Evolutionary conservation across 2,113 vertebrate species (phyloP).

Genomic region (Argyrosomus japonicus): DNA sequence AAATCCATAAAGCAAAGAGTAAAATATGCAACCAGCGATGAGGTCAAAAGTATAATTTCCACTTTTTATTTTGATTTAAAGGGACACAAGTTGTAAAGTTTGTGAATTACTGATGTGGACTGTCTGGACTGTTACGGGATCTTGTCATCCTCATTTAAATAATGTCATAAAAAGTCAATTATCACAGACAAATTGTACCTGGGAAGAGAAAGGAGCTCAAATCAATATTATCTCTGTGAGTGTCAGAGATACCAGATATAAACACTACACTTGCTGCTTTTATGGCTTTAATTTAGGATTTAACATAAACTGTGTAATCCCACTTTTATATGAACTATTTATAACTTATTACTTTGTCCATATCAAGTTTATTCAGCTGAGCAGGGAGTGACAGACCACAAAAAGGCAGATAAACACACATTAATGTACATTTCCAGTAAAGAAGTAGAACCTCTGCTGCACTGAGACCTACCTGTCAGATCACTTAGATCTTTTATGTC

Average conservation of each 20-base stretch:
- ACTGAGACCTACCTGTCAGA: constrained; percentile 28
- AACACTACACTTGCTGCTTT: neutral
- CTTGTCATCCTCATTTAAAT: neutral
- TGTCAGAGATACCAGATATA: neutral
- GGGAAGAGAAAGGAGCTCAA: neutral
- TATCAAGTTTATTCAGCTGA: neutral
- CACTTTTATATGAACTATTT: neutral
- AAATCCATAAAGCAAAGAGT: too few relatives aligned
- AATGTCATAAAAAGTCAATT: neutral
- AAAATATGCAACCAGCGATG: neutral
- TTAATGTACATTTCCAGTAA: too few relatives aligned
- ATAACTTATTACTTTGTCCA: too few relatives aligned
- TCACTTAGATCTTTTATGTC: neutral
- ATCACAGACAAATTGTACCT: neutral
- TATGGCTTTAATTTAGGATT: neutral
- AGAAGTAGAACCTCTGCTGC: neutral
- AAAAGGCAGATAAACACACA: neutral
- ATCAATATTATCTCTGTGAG: neutral
- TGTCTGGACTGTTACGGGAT: too few relatives aligned
- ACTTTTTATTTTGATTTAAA: neutral
- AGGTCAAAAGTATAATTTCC: neutral
- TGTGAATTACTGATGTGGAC: too few relatives aligned
- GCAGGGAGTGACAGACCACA: too few relatives aligned
- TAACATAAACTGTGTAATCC: neutral
- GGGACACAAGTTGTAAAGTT: neutral